These are phyloP conservation scores for Notolabrus celidotus DNA, from an alignment of 2,797 vertebrate genomes.

Conservation along the genomic window DNA sequence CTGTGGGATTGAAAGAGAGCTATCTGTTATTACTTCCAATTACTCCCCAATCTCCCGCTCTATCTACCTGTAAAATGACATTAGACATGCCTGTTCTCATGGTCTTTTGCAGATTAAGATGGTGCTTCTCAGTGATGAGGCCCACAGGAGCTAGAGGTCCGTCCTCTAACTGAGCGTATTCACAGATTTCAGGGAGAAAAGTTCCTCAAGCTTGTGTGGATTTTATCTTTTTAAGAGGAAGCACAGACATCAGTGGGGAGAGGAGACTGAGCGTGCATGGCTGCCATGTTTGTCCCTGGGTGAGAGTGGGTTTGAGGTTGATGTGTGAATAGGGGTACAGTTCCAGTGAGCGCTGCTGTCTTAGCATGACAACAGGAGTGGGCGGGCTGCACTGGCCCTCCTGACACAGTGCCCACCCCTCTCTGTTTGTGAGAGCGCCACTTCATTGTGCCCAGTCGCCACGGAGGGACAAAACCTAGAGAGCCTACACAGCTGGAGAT, in stretches of 20 bases:
- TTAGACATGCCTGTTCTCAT: conserved; percentile 86
- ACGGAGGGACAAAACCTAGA: conserved; percentile 68
- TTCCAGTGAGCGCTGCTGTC: conserved; percentile 81
- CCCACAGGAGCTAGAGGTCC: conserved; percentile 73
- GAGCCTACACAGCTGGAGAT: conserved; percentile 77
- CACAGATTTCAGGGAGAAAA: conserved; percentile 45
- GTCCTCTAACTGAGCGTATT: conserved; percentile 66
- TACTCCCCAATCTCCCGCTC: conserved; percentile 85
- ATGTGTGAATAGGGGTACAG: conserved; percentile 81
- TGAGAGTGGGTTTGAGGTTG: conserved; percentile 62
- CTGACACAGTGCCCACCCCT: conserved; percentile 77
- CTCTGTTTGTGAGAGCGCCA: conserved; percentile 75
- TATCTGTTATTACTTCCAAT: conserved; percentile 89
- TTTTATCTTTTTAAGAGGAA: conserved; percentile 76
- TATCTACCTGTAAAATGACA: conserved; percentile 89
- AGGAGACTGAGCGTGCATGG: conserved; percentile 43
- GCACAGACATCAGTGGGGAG: conserved; percentile 58
- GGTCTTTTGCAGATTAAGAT: conserved; percentile 76
- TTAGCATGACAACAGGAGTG: conserved; percentile 85
- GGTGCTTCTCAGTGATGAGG: conserved; percentile 71
- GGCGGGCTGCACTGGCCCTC: conserved; percentile 57
- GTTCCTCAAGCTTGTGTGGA: conserved; percentile 50
- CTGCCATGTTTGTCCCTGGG: conserved; percentile 61
- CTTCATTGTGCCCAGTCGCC: conserved; percentile 76
- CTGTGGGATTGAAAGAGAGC: conserved; percentile 80